Percentiles rank a stretch among this genome's conserved stretches.
Evolutionary conservation across 2,113 vertebrate species (phyloP).

Genomic region (Holacanthus passer): DNA sequence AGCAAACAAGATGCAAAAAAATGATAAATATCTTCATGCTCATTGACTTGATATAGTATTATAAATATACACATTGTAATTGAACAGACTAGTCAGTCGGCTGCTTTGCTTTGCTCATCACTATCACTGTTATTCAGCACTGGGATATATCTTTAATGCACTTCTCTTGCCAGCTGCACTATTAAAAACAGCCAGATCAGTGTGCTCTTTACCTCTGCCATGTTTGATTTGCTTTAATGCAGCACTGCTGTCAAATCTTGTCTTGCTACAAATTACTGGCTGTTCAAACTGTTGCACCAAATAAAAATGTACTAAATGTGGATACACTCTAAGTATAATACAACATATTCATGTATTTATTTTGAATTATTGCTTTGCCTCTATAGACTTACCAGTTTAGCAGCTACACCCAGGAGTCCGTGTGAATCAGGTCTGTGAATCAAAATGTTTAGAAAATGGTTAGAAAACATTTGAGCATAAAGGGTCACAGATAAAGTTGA

Average conservation of each 20-base stretch:
- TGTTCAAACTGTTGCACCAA: background rate
- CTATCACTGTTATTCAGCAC: background rate
- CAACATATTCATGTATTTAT: background rate
- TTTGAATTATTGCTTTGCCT: background rate
- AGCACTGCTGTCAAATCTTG: background rate
- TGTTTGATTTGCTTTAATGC: too few relatives aligned
- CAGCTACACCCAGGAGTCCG: background rate
- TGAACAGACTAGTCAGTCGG: too few relatives aligned
- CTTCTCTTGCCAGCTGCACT: background rate
- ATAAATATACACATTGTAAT: too few relatives aligned
- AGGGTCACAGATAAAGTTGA: too few relatives aligned
- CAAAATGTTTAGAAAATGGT: background rate
- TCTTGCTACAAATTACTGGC: too few relatives aligned
- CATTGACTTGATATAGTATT: too few relatives aligned
- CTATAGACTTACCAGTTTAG: background rate
- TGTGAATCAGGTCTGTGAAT: background rate
- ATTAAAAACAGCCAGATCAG: background rate
- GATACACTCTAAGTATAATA: background rate
- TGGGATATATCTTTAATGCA: background rate
- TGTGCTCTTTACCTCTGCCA: background rate
- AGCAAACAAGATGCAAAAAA: too few relatives aligned
- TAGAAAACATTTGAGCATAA: background rate
- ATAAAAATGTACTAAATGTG: background rate
- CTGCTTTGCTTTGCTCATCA: too few relatives aligned
- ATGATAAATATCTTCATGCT: too few relatives aligned